Evolutionary conservation across 2,888 invertebrate genomes (phyloP).

Genomic region (Halocaridina rubra): DNA sequence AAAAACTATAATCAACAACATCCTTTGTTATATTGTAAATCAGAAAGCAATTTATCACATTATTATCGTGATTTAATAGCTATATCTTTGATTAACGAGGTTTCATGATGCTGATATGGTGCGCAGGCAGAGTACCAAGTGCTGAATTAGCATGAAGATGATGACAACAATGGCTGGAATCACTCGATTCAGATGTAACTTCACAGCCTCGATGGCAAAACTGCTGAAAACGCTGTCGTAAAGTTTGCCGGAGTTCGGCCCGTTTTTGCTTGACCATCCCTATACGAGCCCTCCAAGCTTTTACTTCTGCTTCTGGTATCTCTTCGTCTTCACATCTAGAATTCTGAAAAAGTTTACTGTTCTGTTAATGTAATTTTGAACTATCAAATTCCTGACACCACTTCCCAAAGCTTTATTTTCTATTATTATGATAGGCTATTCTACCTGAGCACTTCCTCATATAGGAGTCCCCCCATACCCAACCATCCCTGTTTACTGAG

Average conservation of each 20-base stretch:
- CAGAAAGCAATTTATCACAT: neutral
- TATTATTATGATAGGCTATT: no score
- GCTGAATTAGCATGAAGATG: constrained; percentile 17
- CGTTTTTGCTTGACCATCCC: constrained; percentile 42
- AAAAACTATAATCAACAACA: neutral
- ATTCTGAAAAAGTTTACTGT: constrained; percentile 30
- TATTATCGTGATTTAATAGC: neutral
- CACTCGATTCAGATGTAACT: neutral
- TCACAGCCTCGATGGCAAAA: constrained; percentile 52
- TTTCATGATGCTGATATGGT: constrained; percentile 13
- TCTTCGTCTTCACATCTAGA: constrained; percentile 48
- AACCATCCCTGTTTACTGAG: no score
- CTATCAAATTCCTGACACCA: no score
- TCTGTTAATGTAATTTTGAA: no score
- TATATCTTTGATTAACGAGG: constrained; percentile 5
- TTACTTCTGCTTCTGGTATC: constrained; percentile 55
- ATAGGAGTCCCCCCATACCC: no score
- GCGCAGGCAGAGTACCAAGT: constrained; percentile 13
- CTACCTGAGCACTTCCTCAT: no score
- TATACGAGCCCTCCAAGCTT: constrained; percentile 43
- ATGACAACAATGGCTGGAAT: constrained; percentile 14
- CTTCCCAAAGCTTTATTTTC: no score
- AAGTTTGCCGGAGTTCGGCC: constrained; percentile 49
- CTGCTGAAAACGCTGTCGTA: constrained; percentile 50
- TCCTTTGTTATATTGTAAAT: neutral